Conservation (phyloP, 2,888 invertebrate species). For the Cryptocephalus primarius region DNA sequence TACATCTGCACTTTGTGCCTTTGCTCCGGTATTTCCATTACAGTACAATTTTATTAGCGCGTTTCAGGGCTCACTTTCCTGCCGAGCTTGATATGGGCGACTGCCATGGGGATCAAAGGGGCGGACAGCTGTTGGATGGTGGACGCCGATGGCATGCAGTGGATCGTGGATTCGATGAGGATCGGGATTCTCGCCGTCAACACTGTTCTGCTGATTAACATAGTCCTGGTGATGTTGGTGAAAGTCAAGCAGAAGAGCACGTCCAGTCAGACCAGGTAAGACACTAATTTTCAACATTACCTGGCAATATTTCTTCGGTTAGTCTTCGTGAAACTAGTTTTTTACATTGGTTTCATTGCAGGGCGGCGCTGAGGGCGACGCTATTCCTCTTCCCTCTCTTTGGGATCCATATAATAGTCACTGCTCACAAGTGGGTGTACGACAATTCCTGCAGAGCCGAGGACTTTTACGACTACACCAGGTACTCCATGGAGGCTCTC, state of each 20-base stretch:
- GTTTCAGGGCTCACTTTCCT: slow-evolving; percentile 36
- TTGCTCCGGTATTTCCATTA: background rate
- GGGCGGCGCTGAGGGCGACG: slow-evolving; percentile 53
- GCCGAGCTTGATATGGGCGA: slow-evolving; percentile 47
- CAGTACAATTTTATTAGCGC: too few species aligned
- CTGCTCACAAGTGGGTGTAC: slow-evolving; percentile 43
- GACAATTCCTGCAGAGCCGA: slow-evolving; percentile 39
- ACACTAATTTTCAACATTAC: slow-evolving; percentile 4
- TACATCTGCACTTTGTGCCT: background rate
- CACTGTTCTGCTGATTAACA: slow-evolving; percentile 48
- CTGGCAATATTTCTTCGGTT: background rate
- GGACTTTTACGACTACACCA: slow-evolving; percentile 47
- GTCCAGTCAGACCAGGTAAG: slow-evolving; percentile 34
- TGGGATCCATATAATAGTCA: slow-evolving; percentile 56
- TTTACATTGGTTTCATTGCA: slow-evolving; percentile 22
- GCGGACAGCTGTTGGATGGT: slow-evolving; percentile 52
- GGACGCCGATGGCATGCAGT: slow-evolving; percentile 45
- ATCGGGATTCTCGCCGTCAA: slow-evolving; percentile 48
- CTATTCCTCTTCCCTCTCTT: slow-evolving; percentile 59
- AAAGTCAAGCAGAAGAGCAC: slow-evolving; percentile 48
- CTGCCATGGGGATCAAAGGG: slow-evolving; percentile 39
- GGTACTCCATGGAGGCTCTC: slow-evolving; percentile 47
- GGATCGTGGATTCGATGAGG: slow-evolving; percentile 50
- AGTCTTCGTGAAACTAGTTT: slow-evolving; percentile 1
- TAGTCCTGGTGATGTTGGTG: slow-evolving; percentile 51